phyloP scores from a whole-genome alignment of 2,113 vertebrate genomes.

The Gracilinanus agilis region DNA sequence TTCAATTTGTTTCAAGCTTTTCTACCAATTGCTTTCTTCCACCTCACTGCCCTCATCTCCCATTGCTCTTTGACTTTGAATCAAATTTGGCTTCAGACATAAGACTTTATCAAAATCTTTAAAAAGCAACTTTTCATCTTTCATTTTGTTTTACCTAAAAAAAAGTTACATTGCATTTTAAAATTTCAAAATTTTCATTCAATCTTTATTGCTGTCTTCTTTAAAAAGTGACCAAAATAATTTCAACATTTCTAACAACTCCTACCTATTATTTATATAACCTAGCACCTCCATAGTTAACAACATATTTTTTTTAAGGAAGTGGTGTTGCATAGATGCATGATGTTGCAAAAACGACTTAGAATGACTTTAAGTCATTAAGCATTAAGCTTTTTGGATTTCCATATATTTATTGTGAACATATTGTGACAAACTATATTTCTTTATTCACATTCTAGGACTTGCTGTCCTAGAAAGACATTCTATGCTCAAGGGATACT shows the following conservation, averaged over 20 bases:
- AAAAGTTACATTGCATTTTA: neutral
- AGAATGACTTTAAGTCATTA: neutral
- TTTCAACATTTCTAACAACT: neutral
- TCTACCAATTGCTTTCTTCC: neutral
- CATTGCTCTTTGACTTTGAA: slow-evolving; percentile 3
- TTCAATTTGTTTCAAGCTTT: slow-evolving; percentile 8
- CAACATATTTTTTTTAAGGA: neutral
- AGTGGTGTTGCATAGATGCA: neutral
- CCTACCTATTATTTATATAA: neutral
- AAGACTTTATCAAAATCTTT: neutral
- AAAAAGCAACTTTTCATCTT: neutral
- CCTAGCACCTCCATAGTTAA: neutral
- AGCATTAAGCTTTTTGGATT: neutral
- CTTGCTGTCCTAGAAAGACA: neutral
- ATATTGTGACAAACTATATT: neutral
- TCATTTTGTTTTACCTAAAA: neutral
- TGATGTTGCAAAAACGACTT: neutral
- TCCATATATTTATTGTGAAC: neutral
- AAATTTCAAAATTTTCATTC: neutral
- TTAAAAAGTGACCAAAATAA: neutral
- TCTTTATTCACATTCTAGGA: neutral
- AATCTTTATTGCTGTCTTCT: neutral
- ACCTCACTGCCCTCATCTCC: neutral
- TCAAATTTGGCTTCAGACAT: neutral
- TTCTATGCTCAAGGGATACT: neutral